Percentiles rank a stretch among this genome's conserved stretches.
These are phyloP conservation scores for Parauchenoglanis ngamensis DNA, from an alignment of 2,797 vertebrate genomes.

Conservation along the genomic window DNA sequence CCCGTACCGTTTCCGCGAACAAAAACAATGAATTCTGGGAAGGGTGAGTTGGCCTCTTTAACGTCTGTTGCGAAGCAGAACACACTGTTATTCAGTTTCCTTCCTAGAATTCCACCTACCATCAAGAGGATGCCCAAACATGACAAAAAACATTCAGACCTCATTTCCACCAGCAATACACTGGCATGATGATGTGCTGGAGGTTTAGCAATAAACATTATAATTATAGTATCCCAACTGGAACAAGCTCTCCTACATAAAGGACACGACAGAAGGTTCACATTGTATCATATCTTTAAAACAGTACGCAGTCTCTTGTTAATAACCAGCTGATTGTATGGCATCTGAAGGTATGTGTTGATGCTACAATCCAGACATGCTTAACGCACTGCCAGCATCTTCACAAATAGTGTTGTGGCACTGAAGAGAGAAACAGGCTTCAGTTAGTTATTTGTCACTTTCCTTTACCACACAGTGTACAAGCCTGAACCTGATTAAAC, in stretches of 20 bases:
- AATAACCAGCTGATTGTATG: not conserved
- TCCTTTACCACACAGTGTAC: not conserved
- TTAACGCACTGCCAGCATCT: not conserved
- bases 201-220: not conserved
- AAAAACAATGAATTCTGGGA: too few species aligned
- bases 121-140: not conserved
- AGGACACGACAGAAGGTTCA: not conserved
- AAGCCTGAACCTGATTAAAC: not conserved
- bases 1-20: too few species aligned
- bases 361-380: slow-evolving; percentile 21
- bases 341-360: slow-evolving; percentile 16
- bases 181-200: not conserved
- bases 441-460: slow-evolving; percentile 14
- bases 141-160: not conserved
- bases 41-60: too few species aligned
- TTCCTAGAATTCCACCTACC: not conserved
- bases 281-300: not conserved
- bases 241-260: not conserved
- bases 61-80: not conserved
- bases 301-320: slow-evolving; percentile 6
- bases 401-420: not conserved
- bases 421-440: slow-evolving; percentile 1
- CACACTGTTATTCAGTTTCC: too few species aligned
- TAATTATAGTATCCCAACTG: too few species aligned
- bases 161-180: not conserved